These are phyloP conservation scores for Eulemur rufifrons DNA, from an alignment of 2,113 vertebrate genomes.

Conservation along the genomic window DNA sequence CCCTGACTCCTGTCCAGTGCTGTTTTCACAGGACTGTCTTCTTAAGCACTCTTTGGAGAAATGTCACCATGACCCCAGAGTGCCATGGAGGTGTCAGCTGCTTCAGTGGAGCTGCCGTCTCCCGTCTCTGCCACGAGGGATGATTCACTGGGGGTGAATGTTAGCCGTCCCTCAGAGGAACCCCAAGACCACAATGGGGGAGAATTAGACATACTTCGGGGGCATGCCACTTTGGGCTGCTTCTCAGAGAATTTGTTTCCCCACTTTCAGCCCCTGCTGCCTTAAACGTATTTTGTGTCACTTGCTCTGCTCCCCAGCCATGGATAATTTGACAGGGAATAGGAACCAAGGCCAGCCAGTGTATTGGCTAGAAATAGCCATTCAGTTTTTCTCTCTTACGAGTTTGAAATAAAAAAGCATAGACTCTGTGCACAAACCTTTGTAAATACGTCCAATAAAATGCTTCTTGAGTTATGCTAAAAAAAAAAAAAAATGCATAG, in stretches of 20 bases:
- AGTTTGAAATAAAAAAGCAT: not conserved
- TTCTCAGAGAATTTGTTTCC: not conserved
- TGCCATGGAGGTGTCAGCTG: not conserved
- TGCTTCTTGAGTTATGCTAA: too few species aligned
- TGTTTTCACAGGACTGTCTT: not conserved
- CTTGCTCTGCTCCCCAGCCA: fast-evolving
- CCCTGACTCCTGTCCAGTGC: not conserved
- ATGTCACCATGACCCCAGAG: not conserved
- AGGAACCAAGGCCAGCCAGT: not conserved
- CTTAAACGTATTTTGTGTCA: not conserved
- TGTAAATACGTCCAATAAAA: too few species aligned
- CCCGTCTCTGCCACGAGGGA: not conserved
- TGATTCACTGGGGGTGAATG: not conserved
- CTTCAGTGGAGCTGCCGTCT: fast-evolving
- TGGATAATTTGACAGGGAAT: not conserved
- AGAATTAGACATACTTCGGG: fast-evolving
- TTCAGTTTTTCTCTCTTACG: not conserved
- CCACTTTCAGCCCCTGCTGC: not conserved
- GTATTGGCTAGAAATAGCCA: not conserved
- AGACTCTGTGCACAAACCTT: not conserved
- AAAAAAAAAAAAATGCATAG: not conserved
- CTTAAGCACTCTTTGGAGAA: not conserved
- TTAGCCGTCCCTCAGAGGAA: not conserved
- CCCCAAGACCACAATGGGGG: fast-evolving
- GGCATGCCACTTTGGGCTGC: not conserved